These are phyloP conservation scores for Benitochromis conjunctus DNA, from an alignment of 2,113 vertebrate genomes.

Conservation along the genomic window DNA sequence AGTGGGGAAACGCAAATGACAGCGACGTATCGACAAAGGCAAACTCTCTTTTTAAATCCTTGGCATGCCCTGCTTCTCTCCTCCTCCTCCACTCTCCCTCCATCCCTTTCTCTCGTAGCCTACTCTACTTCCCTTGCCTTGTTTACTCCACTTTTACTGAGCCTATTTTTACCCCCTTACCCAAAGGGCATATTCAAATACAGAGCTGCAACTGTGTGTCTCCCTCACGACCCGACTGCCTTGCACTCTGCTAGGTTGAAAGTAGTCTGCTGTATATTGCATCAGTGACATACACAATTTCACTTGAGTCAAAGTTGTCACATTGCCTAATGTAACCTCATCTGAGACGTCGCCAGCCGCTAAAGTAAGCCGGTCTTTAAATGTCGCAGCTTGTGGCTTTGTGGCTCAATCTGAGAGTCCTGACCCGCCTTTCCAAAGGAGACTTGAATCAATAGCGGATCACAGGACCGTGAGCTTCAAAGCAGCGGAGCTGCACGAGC, in stretches of 20 bases:
- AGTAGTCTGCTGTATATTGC: neutral
- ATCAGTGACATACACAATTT: neutral
- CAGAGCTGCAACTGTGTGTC: slow-evolving; percentile 58
- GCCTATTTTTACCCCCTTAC: slow-evolving; percentile 73
- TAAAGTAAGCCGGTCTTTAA: neutral
- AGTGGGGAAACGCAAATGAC: neutral
- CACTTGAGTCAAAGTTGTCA: neutral
- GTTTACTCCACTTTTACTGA: slow-evolving; percentile 69
- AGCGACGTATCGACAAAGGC: slow-evolving; percentile 18
- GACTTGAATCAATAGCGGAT: neutral
- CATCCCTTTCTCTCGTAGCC: slow-evolving; percentile 12
- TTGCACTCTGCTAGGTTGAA: slow-evolving; percentile 8
- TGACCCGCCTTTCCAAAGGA: neutral
- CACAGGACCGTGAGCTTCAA: neutral
- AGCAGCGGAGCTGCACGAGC: neutral
- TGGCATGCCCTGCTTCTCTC: neutral
- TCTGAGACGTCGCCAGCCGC: neutral
- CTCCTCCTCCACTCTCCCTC: neutral
- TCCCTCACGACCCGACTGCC: slow-evolving; percentile 40
- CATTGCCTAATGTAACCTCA: neutral
- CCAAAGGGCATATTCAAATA: slow-evolving; percentile 68
- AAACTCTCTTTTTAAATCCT: neutral
- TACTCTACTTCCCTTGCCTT: slow-evolving; percentile 57
- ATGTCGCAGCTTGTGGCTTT: neutral
- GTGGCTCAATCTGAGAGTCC: neutral